Conservation (phyloP, 1,140 invertebrate genomes). For the Neodiprion pinetum region DNA sequence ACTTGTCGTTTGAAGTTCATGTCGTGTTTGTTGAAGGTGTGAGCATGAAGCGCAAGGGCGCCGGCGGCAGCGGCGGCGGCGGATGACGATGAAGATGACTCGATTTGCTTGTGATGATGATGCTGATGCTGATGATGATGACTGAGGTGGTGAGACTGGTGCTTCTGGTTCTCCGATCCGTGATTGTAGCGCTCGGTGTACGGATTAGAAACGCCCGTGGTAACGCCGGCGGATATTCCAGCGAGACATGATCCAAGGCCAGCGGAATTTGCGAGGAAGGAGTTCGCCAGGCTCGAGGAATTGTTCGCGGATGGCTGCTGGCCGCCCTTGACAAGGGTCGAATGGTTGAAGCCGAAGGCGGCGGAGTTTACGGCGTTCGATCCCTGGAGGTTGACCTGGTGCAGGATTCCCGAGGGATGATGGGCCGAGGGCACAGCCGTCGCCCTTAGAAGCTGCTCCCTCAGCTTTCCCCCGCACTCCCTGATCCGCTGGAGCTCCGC, state of each 20-base stretch:
- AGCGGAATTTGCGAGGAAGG: slow-evolving; percentile 51
- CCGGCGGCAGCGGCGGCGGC: slow-evolving; percentile 59
- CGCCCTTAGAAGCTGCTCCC: slow-evolving; percentile 53
- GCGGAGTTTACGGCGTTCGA: not conserved
- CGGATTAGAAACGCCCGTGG: slow-evolving; percentile 57
- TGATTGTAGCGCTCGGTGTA: slow-evolving; percentile 50
- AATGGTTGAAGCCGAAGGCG: slow-evolving; percentile 25
- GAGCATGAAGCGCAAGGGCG: slow-evolving; percentile 53
- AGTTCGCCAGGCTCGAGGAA: slow-evolving; percentile 45
- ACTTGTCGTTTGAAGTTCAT: slow-evolving; percentile 78
- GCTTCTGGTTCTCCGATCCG: slow-evolving; percentile 32
- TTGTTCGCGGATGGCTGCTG: slow-evolving; percentile 44
- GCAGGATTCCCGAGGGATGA: not conserved
- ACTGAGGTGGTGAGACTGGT: slow-evolving; percentile 23
- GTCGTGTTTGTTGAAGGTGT: slow-evolving; percentile 70
- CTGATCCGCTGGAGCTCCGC: slow-evolving; percentile 72
- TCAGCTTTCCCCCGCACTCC: slow-evolving; percentile 56
- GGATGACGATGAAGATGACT: slow-evolving; percentile 19
- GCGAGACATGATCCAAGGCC: slow-evolving; percentile 50
- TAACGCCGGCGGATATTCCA: slow-evolving; percentile 58
- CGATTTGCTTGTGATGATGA: slow-evolving; percentile 54
- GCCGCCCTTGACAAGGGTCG: slow-evolving; percentile 38
- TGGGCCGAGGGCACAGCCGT: slow-evolving; percentile 44
- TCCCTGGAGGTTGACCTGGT: slow-evolving; percentile 25
- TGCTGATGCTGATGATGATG: slow-evolving; percentile 9